A percentile compares a stretch with the other conserved stretches of the same genome.
Evolutionary conservation across 2,113 vertebrate genomes (phyloP).

Genomic region (Sorex fumeus): DNA sequence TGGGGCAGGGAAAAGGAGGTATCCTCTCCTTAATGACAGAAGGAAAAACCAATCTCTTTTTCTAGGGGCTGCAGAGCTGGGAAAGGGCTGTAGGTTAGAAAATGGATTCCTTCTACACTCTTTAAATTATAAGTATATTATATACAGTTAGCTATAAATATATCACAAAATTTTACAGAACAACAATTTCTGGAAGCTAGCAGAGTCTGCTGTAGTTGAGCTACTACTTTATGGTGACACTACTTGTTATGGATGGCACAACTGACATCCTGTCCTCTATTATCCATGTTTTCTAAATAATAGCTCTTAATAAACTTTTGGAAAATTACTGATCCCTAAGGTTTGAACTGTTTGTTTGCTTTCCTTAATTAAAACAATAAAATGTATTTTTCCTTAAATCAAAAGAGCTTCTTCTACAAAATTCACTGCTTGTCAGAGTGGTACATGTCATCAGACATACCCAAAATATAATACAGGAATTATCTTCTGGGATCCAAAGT

Average conservation of each 20-base stretch:
- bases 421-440: background rate
- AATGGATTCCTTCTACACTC: background rate
- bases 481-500: background rate
- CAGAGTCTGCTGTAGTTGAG: background rate
- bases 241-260: background rate
- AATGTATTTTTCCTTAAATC: conserved; percentile 44
- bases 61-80: background rate
- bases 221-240: background rate
- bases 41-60: background rate
- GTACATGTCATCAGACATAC: background rate
- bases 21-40: background rate
- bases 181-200: background rate
- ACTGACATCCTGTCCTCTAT: background rate
- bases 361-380: conserved; percentile 56
- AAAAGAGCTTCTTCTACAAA: conserved; percentile 15
- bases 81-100: background rate
- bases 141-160: too few relatives aligned
- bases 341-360: conserved; percentile 22
- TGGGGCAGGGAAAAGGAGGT: background rate
- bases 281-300: conserved; percentile 3
- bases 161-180: background rate
- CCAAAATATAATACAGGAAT: fast-evolving
- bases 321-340: background rate
- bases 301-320: conserved; percentile 32
- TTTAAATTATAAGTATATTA: too few relatives aligned